phyloP scores from a whole-genome alignment of 2,113 vertebrate genomes.

The Numida meleagris region DNA sequence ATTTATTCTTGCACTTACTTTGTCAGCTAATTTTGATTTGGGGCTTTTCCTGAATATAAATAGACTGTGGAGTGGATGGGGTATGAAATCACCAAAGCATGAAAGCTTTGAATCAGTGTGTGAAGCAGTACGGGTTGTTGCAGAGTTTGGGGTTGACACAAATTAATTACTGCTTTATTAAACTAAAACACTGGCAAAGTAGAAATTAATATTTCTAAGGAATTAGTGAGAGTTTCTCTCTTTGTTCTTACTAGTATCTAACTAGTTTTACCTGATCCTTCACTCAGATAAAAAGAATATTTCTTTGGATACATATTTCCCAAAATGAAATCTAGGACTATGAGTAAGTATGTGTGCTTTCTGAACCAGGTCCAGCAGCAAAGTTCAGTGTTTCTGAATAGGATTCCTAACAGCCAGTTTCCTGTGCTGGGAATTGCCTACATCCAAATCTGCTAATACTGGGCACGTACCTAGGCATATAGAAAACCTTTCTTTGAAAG shows the following conservation, averaged over 20 bases:
- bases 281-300: not conserved
- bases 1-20: not conserved
- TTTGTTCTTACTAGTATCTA: not conserved
- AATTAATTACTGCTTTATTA: not conserved
- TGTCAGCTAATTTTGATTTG: not conserved
- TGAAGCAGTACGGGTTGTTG: not conserved
- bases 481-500: not conserved
- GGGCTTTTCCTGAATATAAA: not conserved
- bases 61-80: not conserved
- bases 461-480: not conserved
- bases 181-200: not conserved
- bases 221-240: not conserved
- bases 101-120: not conserved
- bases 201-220: not conserved
- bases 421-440: not conserved
- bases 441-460: not conserved
- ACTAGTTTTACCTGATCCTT: not conserved
- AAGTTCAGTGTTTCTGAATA: not conserved
- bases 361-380: not conserved
- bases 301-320: not conserved
- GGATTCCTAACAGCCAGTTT: not conserved
- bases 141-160: not conserved
- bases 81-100: not conserved
- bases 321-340: not conserved
- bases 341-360: not conserved